Evolutionary conservation across 2,888 invertebrate species (phyloP).

Genomic region (Apodemia duryi): DNA sequence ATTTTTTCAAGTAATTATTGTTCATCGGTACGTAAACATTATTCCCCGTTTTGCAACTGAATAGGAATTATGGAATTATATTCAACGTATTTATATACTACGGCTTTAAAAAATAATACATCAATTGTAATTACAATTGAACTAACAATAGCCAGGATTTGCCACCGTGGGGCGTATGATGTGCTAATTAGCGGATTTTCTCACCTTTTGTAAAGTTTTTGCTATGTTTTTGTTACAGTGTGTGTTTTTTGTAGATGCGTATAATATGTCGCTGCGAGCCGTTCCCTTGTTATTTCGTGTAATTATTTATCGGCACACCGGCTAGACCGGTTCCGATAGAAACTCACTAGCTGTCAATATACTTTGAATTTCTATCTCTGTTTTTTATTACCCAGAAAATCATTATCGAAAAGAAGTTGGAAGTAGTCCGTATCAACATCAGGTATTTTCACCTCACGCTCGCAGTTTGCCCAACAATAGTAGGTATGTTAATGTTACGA

Average conservation of each 20-base stretch:
- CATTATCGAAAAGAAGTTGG: constrained; percentile 3
- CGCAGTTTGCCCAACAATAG: not conserved
- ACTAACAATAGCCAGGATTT: constrained; percentile 52
- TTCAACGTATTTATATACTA: constrained; percentile 25
- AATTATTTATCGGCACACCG: constrained; percentile 18
- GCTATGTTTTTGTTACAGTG: constrained; percentile 35
- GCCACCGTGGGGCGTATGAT: constrained; percentile 49
- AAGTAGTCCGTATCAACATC: not conserved
- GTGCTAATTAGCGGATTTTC: constrained; percentile 74
- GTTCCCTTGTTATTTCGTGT: constrained; percentile 19
- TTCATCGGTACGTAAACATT: constrained; percentile 61
- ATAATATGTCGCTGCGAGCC: constrained; percentile 13
- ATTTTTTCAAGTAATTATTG: constrained; percentile 56
- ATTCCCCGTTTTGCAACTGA: constrained; percentile 61
- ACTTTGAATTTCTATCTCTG: constrained; percentile 13
- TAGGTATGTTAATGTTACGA: not conserved
- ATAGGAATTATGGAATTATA: constrained; percentile 38
- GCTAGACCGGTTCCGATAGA: constrained; percentile 18
- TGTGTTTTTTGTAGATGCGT: constrained; percentile 25
- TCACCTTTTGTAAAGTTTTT: constrained; percentile 59
- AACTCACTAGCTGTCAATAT: constrained; percentile 12
- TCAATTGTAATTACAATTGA: constrained; percentile 46
- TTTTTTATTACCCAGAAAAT: constrained; percentile 12
- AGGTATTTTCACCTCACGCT: not conserved
- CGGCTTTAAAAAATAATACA: constrained; percentile 54